A percentile compares a stretch with the other conserved stretches of the same genome.
phyloP scores from a whole-genome alignment of 2,888 invertebrate species.

The Rhagophthalmus giganteus region DNA sequence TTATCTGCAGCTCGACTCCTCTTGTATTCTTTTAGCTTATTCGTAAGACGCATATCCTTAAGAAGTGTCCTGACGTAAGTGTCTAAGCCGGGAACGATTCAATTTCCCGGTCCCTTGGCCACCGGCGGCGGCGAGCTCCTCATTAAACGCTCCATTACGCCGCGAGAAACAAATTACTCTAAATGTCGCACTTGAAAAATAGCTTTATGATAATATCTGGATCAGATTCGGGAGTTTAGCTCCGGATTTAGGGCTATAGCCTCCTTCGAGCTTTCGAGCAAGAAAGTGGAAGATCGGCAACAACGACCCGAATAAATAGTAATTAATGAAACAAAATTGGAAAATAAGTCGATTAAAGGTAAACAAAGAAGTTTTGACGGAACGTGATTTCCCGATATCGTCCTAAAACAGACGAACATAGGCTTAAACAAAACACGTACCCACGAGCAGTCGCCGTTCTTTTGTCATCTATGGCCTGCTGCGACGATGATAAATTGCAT shows the following conservation, averaged over 20 bases:
- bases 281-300: too few species aligned
- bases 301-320: too few species aligned
- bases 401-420: conserved; percentile 47
- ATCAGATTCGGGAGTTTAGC: conserved; percentile 35
- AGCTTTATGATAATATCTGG: conserved; percentile 49
- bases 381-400: conserved; percentile 43
- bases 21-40: too few species aligned
- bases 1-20: too few species aligned
- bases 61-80: conserved; percentile 40
- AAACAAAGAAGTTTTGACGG: conserved; percentile 16
- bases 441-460: conserved; percentile 47
- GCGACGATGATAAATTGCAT: conserved; percentile 55
- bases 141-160: conserved; percentile 58
- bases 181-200: conserved; percentile 51
- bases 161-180: conserved; percentile 56
- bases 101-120: conserved; percentile 57
- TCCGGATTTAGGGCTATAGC: conserved; percentile 25
- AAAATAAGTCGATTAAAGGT: conserved; percentile 18
- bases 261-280: too few species aligned
- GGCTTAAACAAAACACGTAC: conserved; percentile 50
- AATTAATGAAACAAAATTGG: background rate
- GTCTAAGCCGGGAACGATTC: conserved; percentile 53
- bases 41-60: conserved; percentile 29
- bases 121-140: conserved; percentile 54
- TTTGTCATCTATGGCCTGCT: conserved; percentile 51